phyloP scores from a whole-genome alignment of 2,113 vertebrate species.

The Bubo blakistoni region DNA sequence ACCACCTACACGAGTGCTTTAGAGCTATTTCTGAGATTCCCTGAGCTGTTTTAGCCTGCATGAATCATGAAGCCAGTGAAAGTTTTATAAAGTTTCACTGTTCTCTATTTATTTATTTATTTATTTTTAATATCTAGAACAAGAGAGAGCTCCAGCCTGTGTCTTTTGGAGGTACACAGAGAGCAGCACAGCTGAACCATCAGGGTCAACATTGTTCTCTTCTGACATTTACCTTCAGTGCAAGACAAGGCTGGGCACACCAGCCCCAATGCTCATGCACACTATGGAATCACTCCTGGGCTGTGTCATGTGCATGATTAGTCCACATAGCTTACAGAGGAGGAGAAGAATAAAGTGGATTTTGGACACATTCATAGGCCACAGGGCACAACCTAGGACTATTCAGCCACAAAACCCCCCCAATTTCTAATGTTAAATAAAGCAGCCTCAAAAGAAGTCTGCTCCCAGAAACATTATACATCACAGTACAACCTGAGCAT shows the following conservation, averaged over 20 bases:
- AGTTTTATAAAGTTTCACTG: neutral
- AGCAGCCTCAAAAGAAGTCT: neutral
- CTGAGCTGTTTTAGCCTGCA: neutral
- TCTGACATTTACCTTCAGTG: neutral
- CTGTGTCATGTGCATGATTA: fast-evolving
- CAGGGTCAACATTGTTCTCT: neutral
- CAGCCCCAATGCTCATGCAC: fast-evolving
- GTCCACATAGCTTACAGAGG: neutral
- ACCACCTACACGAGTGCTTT: neutral
- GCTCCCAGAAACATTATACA: neutral
- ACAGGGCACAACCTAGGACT: neutral
- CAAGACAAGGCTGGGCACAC: neutral
- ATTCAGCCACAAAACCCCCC: neutral
- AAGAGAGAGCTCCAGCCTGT: neutral
- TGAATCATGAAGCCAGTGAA: neutral
- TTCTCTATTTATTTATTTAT: neutral
- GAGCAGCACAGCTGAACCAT: neutral
- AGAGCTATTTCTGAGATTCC: neutral
- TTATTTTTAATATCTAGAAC: neutral
- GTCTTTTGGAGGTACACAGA: neutral
- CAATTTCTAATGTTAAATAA: neutral
- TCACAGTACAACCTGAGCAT: neutral
- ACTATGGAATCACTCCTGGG: neutral
- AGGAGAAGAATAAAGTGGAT: neutral
- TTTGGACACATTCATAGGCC: neutral